Base-by-base conservation (phyloP, 2,113 vertebrate genomes). In the Otocyon megalotis region DNA sequence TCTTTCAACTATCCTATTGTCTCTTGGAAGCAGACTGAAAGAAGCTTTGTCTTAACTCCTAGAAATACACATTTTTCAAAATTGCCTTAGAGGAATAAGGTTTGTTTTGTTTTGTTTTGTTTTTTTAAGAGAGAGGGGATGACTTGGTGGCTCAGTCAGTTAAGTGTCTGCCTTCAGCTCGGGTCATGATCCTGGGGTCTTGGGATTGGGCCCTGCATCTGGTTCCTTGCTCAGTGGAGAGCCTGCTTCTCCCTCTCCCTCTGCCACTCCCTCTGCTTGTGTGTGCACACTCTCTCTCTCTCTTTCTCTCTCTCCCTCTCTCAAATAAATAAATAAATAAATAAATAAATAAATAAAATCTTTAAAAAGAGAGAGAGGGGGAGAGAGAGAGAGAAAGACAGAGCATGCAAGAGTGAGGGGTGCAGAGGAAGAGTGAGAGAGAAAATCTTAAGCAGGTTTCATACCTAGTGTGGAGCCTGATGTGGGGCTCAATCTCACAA, bases 61-160 rank as follows among this genome's bases (percentile, higher is more conserved):
- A 9, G 48, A 92, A 96, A 50, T 92, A 88, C 82, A 80, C 17
- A 88, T 19, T 95, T 96, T 91, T 43, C 56, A 92, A 72, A 93
- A 94, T 90, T 87, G 19, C 56, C 16, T 54, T 76, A 60, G 69
- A 24, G n/a, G 62, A 53, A n/a, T 80, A 58, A 88, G 67, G n/a
- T 69, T 69, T 69, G 30, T n/a, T 17, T 67, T 32, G 3, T 62
- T 58, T 58, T 58, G 56, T 60, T 60, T 60, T 56, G 60, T n/a
- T 67, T 69, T 69, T 69, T 69, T 35, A 69, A 35, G 65, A 35
- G 32, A 35, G 67, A 35, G 32, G 35, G 43, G 43, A 43, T 43
- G 43, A 43, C 43, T 43, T 43, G 43, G 43, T 43, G 43, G 43
- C 7, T 43, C 43, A 43, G 43, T 43, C 43, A 43, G 43, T 43